Evolutionary conservation across 1,140 invertebrate species (phyloP).

Genomic region (Octopus sinensis): DNA sequence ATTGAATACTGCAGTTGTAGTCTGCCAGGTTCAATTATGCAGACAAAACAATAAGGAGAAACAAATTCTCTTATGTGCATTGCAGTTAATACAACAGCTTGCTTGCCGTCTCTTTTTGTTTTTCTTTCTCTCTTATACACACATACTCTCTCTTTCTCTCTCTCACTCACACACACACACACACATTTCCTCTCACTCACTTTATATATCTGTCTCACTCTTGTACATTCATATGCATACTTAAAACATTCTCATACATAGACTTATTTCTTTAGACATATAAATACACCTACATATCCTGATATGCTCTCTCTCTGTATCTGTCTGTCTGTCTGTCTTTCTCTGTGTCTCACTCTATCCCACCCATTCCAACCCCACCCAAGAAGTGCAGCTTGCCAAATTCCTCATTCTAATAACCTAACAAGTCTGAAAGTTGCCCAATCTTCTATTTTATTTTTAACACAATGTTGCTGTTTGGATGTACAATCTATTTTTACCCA

Average conservation of each 20-base stretch:
- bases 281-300: too few species aligned
- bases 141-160: neutral
- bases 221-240: neutral
- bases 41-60: neutral
- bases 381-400: too few species aligned
- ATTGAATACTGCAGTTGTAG: neutral
- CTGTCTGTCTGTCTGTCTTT: neutral
- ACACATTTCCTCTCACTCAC: neutral
- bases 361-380: neutral
- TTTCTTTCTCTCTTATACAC: too few species aligned
- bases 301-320: neutral
- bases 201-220: neutral
- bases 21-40: neutral
- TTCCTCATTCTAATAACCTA: too few species aligned
- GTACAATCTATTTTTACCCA: too few species aligned
- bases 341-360: neutral
- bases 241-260: too few species aligned
- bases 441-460: too few species aligned
- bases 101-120: too few species aligned
- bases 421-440: too few species aligned
- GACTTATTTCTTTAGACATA: too few species aligned
- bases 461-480: too few species aligned
- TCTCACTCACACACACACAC: neutral
- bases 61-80: neutral
- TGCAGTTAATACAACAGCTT: neutral